Base-by-base conservation (phyloP, 2,113 vertebrate genomes). In the Crocuta crocuta region DNA sequence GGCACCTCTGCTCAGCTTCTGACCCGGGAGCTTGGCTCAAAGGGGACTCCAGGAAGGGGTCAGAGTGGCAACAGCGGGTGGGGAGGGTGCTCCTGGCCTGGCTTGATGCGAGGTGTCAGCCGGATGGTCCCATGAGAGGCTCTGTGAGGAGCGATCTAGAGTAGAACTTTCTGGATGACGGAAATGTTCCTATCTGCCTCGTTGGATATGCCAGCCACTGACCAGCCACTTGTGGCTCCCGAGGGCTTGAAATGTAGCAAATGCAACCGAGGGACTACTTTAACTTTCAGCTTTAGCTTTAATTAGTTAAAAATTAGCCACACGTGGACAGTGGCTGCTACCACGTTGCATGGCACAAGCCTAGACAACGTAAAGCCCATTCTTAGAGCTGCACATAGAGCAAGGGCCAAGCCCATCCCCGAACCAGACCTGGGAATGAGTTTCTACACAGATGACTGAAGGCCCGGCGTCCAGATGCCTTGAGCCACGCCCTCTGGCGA, bases 261-360 rank as follows among this genome's bases (percentile, higher is more conserved):
- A 7, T 3, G 23, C 6, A 4, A 80, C 70, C 0, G 28, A 91
- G 12, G 11, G 79, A 17, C 2, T 12, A 50, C 39, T 39, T 39
- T 39, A 2, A 7, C 16, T 28, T 85, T 71, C 89, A 35, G n/a
- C 23, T 87, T 66, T 17, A 5, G 83, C 12, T 90, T 82, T 9
- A 68, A 65, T 61, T 63, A 15, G 63, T 53, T 31, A 48, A 50
- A 48, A 28, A 55, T 12, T 0, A 65, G 85, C 35, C 50, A 9
- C 85, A 10, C 0, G 3, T 2, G 33, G 89, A 63, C 81, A 43
- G 55, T 1, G 45, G 61, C 65, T 39, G 39, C 19, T 35, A 50
- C 21, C 3, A 11, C 0, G 4, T 0, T 2, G 31, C 48, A 33
- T 0, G 15, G 11, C 53, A 4, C 12, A 23, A 9, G 50, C 73